These are phyloP conservation scores for Papilio polyxenes DNA, from an alignment of 1,140 invertebrate species.

Conservation along the genomic window DNA sequence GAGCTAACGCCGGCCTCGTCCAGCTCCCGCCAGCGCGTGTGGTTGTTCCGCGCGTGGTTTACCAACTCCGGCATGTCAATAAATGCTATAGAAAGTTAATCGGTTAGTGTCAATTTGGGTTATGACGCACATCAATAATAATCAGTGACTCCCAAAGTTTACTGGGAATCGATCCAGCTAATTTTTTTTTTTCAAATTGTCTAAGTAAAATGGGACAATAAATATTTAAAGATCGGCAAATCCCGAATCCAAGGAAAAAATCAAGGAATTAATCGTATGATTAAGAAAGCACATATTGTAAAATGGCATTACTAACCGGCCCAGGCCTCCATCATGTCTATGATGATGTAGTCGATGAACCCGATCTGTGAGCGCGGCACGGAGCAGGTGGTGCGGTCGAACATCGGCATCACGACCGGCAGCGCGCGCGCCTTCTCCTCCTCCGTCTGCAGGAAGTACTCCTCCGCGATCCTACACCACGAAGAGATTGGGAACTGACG, in stretches of 20 bases:
- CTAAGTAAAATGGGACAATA: too few species aligned
- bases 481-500: background rate
- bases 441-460: slow-evolving; percentile 97
- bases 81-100: slow-evolving; percentile 85
- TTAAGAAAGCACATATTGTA: too few species aligned
- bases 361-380: slow-evolving; percentile 98
- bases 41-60: slow-evolving; percentile 91
- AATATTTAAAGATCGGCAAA: too few species aligned
- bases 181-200: too few species aligned
- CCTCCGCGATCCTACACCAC: slow-evolving; percentile 86
- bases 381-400: slow-evolving; percentile 94
- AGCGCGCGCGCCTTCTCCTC: slow-evolving; percentile 92
- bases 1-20: slow-evolving; percentile 87
- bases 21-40: slow-evolving; percentile 94
- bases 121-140: too few species aligned
- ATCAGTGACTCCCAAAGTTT: too few species aligned
- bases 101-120: background rate
- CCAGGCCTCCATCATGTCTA: slow-evolving; percentile 98
- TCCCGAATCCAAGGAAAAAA: too few species aligned
- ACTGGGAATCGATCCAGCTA: too few species aligned
- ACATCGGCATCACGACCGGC: slow-evolving; percentile 98
- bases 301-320: slow-evolving; percentile 85
- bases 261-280: too few species aligned
- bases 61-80: slow-evolving; percentile 96
- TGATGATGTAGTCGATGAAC: slow-evolving; percentile 98